Percentiles rank a stretch among this genome's conserved stretches.
These are phyloP conservation scores for Meandrusa payeni DNA, from an alignment of 2,888 invertebrate species.

Conservation along the genomic window DNA sequence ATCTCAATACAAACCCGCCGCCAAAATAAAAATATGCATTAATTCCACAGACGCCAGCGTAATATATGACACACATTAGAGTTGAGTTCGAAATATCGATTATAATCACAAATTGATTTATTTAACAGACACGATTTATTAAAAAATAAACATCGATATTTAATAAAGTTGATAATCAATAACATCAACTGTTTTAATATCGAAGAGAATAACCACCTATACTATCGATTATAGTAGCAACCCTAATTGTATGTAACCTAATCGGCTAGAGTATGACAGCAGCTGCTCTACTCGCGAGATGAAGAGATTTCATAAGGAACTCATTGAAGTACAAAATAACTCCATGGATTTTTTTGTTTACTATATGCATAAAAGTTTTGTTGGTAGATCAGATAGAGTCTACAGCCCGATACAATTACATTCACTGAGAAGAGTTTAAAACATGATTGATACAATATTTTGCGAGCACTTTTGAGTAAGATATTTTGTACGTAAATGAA, in stretches of 20 bases:
- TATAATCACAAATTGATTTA: neutral
- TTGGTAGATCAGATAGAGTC: too few relatives aligned
- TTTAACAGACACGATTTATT: slow-evolving; percentile 1
- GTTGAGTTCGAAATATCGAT: slow-evolving; percentile 1
- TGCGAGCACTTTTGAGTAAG: too few relatives aligned
- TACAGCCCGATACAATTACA: too few relatives aligned
- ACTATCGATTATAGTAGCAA: neutral
- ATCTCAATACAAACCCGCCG: neutral
- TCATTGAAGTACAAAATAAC: too few relatives aligned
- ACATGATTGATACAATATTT: too few relatives aligned
- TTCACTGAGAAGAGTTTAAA: too few relatives aligned
- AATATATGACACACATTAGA: neutral
- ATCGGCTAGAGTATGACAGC: neutral
- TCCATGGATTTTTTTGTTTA: too few relatives aligned
- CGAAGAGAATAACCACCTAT: neutral
- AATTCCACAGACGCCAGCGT: too few relatives aligned
- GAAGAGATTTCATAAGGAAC: too few relatives aligned
- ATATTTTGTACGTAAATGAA: too few relatives aligned
- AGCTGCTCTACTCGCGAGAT: too few relatives aligned
- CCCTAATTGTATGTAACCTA: neutral
- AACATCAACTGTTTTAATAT: neutral
- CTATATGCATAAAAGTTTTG: too few relatives aligned
- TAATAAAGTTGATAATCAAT: slow-evolving; percentile 1
- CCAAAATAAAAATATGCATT: neutral
- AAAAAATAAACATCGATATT: slow-evolving; percentile 10